phyloP scores from a whole-genome alignment of 2,113 vertebrate species.

The Semnopithecus entellus region DNA sequence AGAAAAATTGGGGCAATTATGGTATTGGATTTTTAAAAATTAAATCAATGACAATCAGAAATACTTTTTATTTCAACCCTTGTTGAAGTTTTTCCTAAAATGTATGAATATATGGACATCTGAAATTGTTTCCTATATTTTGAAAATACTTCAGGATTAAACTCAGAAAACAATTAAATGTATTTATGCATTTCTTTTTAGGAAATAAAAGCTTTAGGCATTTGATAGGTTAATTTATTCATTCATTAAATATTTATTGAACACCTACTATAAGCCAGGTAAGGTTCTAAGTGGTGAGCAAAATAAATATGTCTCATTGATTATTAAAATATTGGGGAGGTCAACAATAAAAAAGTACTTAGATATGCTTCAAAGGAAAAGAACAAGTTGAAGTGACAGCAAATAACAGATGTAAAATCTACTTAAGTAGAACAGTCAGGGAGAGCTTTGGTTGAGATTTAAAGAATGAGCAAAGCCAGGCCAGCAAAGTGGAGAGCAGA shows the following conservation, averaged over 20 bases:
- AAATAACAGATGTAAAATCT: background rate
- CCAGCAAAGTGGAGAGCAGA: background rate
- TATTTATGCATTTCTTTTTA: background rate
- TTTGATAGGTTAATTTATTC: background rate
- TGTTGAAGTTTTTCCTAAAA: background rate
- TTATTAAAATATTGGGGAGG: background rate
- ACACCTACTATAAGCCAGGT: background rate
- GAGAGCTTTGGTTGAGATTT: background rate
- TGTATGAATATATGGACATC: background rate
- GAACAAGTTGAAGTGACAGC: background rate
- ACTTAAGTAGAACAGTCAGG: background rate
- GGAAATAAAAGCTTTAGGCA: background rate
- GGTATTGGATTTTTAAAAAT: background rate
- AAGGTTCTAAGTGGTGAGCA: background rate
- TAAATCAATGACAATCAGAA: background rate
- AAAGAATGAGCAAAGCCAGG: background rate
- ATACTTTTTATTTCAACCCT: background rate
- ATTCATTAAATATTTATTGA: background rate
- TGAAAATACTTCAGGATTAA: constrained; percentile 5
- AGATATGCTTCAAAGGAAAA: background rate
- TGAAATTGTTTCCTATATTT: background rate
- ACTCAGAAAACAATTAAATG: background rate
- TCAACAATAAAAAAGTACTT: background rate
- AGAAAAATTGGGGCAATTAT: background rate
- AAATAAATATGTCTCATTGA: background rate